These are phyloP conservation scores for Zootoca vivipara DNA, from an alignment of 2,113 vertebrate genomes.

Conservation along the genomic window DNA sequence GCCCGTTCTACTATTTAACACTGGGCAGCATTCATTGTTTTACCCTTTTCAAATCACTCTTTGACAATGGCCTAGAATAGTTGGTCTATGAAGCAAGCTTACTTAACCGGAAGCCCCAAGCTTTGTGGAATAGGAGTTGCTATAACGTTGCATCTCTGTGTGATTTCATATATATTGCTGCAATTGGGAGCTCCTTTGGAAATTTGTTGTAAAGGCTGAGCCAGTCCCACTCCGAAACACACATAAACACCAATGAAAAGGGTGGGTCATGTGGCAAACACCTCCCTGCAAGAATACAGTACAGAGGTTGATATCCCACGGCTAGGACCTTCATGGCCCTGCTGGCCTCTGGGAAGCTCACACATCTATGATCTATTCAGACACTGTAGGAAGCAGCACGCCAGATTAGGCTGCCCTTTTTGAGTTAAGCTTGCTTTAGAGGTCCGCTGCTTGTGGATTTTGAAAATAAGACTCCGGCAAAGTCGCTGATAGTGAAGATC, in stretches of 20 bases:
- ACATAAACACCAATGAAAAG: not conserved
- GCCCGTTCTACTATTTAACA: not conserved
- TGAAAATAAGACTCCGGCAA: not conserved
- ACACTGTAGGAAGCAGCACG: not conserved
- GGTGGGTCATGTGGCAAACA: not conserved
- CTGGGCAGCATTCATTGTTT: not conserved
- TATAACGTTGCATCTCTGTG: not conserved
- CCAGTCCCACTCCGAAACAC: not conserved
- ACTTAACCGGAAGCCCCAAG: not conserved
- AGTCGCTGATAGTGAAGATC: not conserved
- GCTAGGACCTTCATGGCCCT: not conserved
- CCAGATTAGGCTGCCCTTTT: not conserved
- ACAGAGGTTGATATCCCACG: not conserved
- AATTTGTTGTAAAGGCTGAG: not conserved
- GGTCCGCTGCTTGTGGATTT: not conserved
- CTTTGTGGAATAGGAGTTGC: not conserved
- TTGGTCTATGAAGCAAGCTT: not conserved
- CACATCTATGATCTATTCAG: too few species aligned
- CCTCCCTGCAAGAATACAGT: too few species aligned
- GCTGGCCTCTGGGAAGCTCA: not conserved
- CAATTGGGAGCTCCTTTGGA: not conserved
- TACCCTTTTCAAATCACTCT: not conserved
- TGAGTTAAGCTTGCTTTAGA: not conserved
- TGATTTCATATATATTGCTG: too few species aligned
- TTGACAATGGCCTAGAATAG: not conserved